Evolutionary conservation across 2,113 vertebrate genomes (phyloP).

Genomic region (Anthoscopus minutus): DNA sequence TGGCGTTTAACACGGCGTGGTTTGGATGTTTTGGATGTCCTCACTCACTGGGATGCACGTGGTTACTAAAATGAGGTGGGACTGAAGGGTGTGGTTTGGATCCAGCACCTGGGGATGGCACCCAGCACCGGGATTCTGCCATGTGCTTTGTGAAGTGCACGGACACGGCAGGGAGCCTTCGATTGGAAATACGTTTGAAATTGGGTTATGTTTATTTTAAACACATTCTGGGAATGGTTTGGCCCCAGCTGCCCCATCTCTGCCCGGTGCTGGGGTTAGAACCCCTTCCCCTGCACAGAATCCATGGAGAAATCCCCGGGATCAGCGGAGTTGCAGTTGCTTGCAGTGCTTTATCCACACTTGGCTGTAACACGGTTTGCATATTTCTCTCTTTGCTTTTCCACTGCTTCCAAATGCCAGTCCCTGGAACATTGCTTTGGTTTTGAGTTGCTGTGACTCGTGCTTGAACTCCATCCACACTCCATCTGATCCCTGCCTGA

Average conservation of each 20-base stretch:
- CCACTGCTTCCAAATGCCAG: not conserved
- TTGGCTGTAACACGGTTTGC: conserved; percentile 3
- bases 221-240: not conserved
- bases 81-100: not conserved
- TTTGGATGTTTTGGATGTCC: not conserved
- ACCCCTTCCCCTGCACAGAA: not conserved
- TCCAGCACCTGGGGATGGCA: not conserved
- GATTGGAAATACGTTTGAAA: not conserved
- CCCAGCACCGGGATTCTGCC: not conserved
- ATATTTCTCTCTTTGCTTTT: conserved; percentile 13
- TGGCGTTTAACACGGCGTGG: not conserved
- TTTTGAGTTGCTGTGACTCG: conserved; percentile 1
- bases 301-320: not conserved
- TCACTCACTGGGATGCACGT: not conserved
- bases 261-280: not conserved
- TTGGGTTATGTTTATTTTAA: not conserved
- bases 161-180: not conserved
- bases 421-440: not conserved
- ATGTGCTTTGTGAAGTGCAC: fast-evolving
- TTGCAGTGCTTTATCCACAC: not conserved
- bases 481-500: not conserved
- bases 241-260: not conserved
- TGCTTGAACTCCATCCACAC: not conserved
- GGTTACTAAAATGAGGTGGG: not conserved
- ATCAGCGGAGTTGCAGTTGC: conserved; percentile 2